Evolutionary conservation across 2,888 invertebrate species (phyloP), one percentile per base, ranked within the genome.

Genomic region (Synergus gifuensis): DNA sequence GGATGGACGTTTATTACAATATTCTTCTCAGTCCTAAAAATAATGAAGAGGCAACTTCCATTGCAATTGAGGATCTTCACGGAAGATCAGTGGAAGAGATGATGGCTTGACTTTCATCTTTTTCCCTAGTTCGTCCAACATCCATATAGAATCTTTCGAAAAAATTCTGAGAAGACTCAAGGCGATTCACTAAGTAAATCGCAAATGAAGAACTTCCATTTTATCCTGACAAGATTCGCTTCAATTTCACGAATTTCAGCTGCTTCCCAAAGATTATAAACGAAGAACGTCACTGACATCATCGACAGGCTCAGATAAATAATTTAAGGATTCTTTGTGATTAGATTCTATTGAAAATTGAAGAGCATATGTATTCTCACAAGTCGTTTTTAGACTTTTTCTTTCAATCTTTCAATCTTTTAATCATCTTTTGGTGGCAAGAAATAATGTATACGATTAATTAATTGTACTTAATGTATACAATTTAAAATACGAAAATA

Each of bases 1-100:
- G 93, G 81, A 91, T 90, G 90, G 93, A 93, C 77, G 89, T 91
- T 4, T 93, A 92, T 79, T 93, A 92, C 84, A 93, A 89, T 79
- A 90, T 92, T 14, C 84, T 93, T 2, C 83, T 93, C n/a, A 83
- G 84, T 46, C 85, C 89, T 2, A 89, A 89, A 14, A 88, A 88
- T 18, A 88, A 88, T 18, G 88, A 88, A 2, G 84, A 81, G 4
- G n/a, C 67, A 40, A 78, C 81, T 4, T 78, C 76, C 4, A 73
- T 83, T 16, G 62, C 44, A 11, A 44, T 82, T 8, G 81, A 83
- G 11, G 85, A 85, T 8, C 16, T 83, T 36, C 40, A 80, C 4
- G 36, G 36, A 5, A 49, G 67, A 22, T 58, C 80, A n/a, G 82
- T 77, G 28, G 79, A 81, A 62, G 82, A 83, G 0, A 66, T 73